Evolutionary conservation across 2,888 invertebrate species (phyloP), one percentile per base, ranked within the genome.

Genomic region (Drosophila sordidula): DNA sequence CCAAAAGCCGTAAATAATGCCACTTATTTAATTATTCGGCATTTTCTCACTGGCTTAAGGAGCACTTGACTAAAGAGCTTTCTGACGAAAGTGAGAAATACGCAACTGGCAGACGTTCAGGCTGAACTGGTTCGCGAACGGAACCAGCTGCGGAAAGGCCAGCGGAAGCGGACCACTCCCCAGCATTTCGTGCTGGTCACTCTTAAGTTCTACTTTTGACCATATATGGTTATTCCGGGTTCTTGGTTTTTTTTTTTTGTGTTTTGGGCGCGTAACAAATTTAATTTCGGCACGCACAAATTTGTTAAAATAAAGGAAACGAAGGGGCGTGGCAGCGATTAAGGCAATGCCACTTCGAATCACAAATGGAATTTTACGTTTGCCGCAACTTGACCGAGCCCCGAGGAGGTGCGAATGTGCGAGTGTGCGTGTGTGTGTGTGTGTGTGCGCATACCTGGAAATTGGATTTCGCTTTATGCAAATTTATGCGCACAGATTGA

Each of bases 401-500:
- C 29, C 32, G 12, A 2, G 32, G 25, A 26, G 18, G 44, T 18
- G 14, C 4, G 18, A 11, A 26, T 4, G 39, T 18, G 36, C 5
- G 49, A 2, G 45, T 12, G 57, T 14, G 64, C 3, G 38, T 26
- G 39, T 8, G 59, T 14, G 50, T 41, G 57, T 18, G 70, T 25
- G 56, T 54, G 55, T 50, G 46, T 45, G 61, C 32, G 58, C 44
- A 46, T 54, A 67, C 55, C 67, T 75, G 69, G 51, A 84, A 84
- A 87, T 85, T 87, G 84, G 84, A 84, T 87, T 84, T 84, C 68
- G 77, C 70, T 79, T 85, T 84, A 87, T 87, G 86, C 88, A 87
- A 87, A 84, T 84, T 81, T 84, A 76, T 87, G 86, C 86, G 82
- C 83, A 82, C 83, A 82, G 84, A 84, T 84, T 84, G 86, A 85